A percentile compares a stretch with the other conserved stretches of the same genome.
Evolutionary conservation across 2,113 vertebrate genomes (phyloP).

Genomic region (Zosterops japonicus): DNA sequence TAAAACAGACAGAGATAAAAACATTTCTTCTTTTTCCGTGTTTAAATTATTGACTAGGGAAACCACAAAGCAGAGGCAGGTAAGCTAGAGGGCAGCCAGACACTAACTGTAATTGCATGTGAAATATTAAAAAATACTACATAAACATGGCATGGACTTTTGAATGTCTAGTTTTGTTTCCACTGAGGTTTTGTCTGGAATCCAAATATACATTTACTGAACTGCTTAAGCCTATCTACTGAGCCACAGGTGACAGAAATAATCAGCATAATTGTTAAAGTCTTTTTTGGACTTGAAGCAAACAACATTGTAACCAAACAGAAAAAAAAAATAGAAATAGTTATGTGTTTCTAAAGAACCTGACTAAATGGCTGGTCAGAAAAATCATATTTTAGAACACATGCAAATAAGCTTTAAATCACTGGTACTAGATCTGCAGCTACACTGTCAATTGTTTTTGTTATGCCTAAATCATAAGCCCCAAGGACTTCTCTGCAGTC

Average conservation of each 20-base stretch:
- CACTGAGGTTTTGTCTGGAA: slow-evolving; percentile 10
- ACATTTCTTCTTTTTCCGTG: neutral
- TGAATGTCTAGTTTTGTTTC: slow-evolving; percentile 26
- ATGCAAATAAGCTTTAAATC: neutral
- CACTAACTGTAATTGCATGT: slow-evolving; percentile 24
- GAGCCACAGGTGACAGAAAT: slow-evolving; percentile 31
- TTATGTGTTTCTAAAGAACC: neutral
- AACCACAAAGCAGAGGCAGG: neutral
- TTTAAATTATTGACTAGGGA: neutral
- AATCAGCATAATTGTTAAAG: neutral
- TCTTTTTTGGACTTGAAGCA: neutral
- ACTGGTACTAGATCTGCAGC: neutral
- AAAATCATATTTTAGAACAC: neutral
- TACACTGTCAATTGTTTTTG: neutral
- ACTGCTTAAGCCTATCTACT: neutral
- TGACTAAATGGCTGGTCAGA: neutral
- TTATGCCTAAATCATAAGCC: neutral
- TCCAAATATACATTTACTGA: neutral
- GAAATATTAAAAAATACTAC: slow-evolving; percentile 47
- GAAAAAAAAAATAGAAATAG: neutral
- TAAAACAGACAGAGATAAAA: slow-evolving; percentile 1
- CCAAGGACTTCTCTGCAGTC: neutral
- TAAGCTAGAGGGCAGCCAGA: slow-evolving; percentile 23
- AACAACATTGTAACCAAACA: neutral
- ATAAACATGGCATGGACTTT: slow-evolving; percentile 24